Conservation (phyloP, 2,888 invertebrate genomes). For the Drosophila trichaetosa region DNA sequence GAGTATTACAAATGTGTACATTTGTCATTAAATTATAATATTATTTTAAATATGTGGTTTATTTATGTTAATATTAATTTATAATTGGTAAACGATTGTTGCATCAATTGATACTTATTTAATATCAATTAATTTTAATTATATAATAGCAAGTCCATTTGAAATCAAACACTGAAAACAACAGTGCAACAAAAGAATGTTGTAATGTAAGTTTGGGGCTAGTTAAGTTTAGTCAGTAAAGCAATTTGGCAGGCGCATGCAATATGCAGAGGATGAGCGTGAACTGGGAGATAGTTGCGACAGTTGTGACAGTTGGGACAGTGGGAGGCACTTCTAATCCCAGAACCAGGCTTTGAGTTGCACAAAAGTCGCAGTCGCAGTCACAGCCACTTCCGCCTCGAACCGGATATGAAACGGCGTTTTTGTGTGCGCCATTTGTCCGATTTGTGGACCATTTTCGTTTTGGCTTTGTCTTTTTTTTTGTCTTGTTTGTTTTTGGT, state of each 20-base stretch:
- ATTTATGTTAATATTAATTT: background rate
- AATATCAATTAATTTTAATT: background rate
- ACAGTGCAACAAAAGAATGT: background rate
- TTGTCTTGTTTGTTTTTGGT: constrained; percentile 12
- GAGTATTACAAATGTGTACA: background rate
- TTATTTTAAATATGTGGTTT: background rate
- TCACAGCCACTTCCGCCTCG: constrained; percentile 66
- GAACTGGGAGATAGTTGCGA: constrained; percentile 6
- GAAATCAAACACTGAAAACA: background rate
- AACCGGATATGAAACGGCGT: constrained; percentile 73
- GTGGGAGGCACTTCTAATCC: constrained; percentile 44
- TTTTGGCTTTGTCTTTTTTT: constrained; percentile 39
- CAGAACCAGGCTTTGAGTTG: constrained; percentile 53
- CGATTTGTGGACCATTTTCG: constrained; percentile 77
- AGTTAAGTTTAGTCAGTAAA: background rate
- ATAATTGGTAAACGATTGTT: background rate
- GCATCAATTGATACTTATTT: background rate
- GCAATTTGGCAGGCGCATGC: background rate
- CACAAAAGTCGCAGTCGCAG: constrained; percentile 58
- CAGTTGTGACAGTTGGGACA: constrained; percentile 23
- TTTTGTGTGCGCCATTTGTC: constrained; percentile 73
- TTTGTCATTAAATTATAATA: background rate
- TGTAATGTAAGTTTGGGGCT: background rate
- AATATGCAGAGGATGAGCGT: constrained; percentile 17
- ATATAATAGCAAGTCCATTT: background rate